These are phyloP conservation scores for Solea senegalensis DNA, from an alignment of 2,113 vertebrate genomes.

Conservation along the genomic window DNA sequence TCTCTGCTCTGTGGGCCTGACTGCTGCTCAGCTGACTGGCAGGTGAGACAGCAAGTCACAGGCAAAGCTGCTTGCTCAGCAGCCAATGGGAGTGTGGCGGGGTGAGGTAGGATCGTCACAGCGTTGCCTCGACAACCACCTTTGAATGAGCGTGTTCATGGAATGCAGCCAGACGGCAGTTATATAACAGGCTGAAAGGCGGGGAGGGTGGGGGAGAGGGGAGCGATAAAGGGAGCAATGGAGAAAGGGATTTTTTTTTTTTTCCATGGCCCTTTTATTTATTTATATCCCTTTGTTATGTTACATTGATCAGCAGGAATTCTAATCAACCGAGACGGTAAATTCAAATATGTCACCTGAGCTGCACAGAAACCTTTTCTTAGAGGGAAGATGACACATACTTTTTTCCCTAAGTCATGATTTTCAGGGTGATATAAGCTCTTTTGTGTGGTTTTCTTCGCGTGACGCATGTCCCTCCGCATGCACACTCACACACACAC, in stretches of 20 bases:
- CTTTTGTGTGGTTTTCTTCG: conserved; percentile 4
- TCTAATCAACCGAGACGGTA: conserved; percentile 5
- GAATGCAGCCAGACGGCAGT: conserved; percentile 80
- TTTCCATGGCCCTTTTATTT: conserved; percentile 69
- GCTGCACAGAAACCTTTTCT: conserved; percentile 1
- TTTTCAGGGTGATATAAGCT: conserved; percentile 24
- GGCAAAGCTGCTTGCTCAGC: conserved; percentile 1
- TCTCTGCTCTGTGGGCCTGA: conserved; percentile 60
- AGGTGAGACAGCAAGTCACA: conserved; percentile 61
- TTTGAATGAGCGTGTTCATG: conserved; percentile 79
- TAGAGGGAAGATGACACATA: background rate
- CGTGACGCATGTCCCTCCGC: conserved; percentile 48
- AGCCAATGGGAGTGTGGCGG: conserved; percentile 62
- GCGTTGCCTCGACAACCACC: conserved; percentile 78
- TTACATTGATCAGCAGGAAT: conserved; percentile 39
- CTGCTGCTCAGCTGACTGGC: conserved; percentile 68
- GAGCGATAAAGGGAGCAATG: conserved; percentile 58
- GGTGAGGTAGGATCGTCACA: conserved; percentile 42
- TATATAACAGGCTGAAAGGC: conserved; percentile 78
- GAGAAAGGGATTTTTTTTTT: conserved; percentile 67
- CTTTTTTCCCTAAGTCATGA: background rate
- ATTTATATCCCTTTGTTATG: conserved; percentile 59
- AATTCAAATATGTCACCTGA: conserved; percentile 22
- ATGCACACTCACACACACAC: background rate
- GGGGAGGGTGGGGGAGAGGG: conserved; percentile 43